Evolutionary conservation across 2,113 vertebrate genomes (phyloP).

Genomic region (Gulo gulo): DNA sequence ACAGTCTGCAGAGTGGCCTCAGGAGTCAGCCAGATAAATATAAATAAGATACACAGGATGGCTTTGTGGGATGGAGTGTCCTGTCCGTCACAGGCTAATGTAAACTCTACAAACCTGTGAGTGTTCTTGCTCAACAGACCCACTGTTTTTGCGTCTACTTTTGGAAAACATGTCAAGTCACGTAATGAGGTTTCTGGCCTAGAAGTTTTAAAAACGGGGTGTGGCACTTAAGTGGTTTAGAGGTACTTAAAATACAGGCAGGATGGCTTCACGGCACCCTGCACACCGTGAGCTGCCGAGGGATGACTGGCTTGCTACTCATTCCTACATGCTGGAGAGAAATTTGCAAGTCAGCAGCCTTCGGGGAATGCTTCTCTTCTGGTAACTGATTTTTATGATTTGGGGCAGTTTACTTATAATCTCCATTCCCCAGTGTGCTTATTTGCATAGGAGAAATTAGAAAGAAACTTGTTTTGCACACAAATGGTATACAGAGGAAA

Average conservation of each 20-base stretch:
- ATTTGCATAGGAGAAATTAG: not conserved
- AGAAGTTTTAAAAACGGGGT: slow-evolving; percentile 49
- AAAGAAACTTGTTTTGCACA: slow-evolving; percentile 23
- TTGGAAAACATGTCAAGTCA: slow-evolving; percentile 39
- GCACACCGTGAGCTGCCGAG: not conserved
- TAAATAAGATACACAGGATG: not conserved
- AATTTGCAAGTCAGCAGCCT: not conserved
- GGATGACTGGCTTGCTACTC: not conserved
- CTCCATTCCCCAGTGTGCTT: not conserved
- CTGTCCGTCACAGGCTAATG: not conserved
- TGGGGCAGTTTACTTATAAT: not conserved
- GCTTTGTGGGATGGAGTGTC: slow-evolving; percentile 33
- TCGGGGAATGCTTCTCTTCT: not conserved
- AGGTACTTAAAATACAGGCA: slow-evolving; percentile 37
- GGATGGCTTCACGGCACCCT: not conserved
- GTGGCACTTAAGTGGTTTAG: slow-evolving; percentile 4
- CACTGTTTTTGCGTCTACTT: not conserved
- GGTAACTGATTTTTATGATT: not conserved
- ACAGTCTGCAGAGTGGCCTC: not conserved
- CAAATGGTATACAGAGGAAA: not conserved
- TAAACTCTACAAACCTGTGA: not conserved
- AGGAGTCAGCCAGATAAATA: not conserved
- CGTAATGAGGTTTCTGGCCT: slow-evolving; percentile 26
- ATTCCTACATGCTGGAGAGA: not conserved
- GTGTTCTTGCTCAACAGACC: not conserved